Evolutionary conservation across 2,888 invertebrate species (phyloP), one percentile per base, ranked within the genome.

Genomic region (Melikaiella ostensackeni): DNA sequence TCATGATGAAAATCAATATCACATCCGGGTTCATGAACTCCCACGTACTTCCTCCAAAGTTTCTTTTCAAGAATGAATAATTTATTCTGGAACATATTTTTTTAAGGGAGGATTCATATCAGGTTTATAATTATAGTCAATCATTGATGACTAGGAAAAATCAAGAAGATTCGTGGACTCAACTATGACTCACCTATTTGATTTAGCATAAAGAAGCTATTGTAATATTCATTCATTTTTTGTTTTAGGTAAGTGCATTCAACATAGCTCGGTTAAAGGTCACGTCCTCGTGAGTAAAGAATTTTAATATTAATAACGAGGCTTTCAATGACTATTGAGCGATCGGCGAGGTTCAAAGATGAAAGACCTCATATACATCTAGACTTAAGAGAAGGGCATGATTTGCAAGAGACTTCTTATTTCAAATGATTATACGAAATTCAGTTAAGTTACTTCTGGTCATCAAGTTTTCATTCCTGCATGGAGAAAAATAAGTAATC

Each of bases 241-340:
- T 83, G 77, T 81, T 83, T 57, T 80, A 83, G 83, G 83, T 83
- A 77, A 83, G 83, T 83, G 79, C 62, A 77, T 30, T 27, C 62
- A 55, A 55, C 59, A 75, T 46, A 42, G 50, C 35, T 19, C 21
- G 30, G 35, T 24, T 46, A 42, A n/a, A 74, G 62, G 46, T 66
- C 30, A 16, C 38, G 38, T 24, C 38, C 2, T 57, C 33, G 79
- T 81, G 66, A 81, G 80, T 81, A 78, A 13, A 55, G 50, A 27
- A 21, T 19, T 50, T 50, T 70, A 46, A 66, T 66, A 19, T 19
- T 66, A 66, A 46, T 66, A 57, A 24, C 5, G 57, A 46, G 27
- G 19, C 64, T 13, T 16, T 42, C 24, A 66, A 66, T 19, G 42
- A 66, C 27, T 66, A 46, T 66, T 46, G 19, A 46, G 9, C 27